These are phyloP conservation scores for Sesia apiformis DNA, from an alignment of 2,888 invertebrate genomes.

Conservation along the genomic window DNA sequence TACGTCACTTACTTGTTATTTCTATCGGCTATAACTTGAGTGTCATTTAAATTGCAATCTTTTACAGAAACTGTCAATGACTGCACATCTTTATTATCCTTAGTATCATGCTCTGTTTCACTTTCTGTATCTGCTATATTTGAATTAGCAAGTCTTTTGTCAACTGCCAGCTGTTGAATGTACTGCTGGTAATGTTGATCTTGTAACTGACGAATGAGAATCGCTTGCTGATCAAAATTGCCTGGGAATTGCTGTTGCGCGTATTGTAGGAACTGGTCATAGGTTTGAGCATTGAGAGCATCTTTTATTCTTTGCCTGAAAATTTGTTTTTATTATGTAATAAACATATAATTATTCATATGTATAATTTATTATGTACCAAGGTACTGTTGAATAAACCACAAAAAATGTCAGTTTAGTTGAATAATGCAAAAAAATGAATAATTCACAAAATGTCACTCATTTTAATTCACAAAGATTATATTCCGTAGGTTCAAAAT, in stretches of 20 bases:
- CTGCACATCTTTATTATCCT: conserved; percentile 19
- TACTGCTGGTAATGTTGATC: conserved; percentile 99
- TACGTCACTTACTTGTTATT: conserved; percentile 48
- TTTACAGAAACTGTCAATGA: conserved; percentile 23
- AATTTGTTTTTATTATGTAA: too few species aligned
- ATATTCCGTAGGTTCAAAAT: too few species aligned
- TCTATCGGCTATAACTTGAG: conserved; percentile 21
- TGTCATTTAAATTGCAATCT: conserved; percentile 50
- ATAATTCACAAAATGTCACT: too few species aligned
- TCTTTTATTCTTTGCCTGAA: conserved; percentile 90
- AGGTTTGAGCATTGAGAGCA: conserved; percentile 96
- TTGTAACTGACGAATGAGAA: conserved; percentile 94
- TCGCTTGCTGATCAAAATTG: conserved; percentile 92
- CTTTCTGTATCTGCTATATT: conserved; percentile 33
- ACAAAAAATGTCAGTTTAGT: too few species aligned
- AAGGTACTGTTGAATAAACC: too few species aligned
- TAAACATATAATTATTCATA: too few species aligned
- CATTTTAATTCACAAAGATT: too few species aligned
- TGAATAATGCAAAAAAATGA: too few species aligned
- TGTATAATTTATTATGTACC: too few species aligned
- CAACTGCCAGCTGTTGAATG: conserved; percentile 90
- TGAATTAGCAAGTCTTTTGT: conserved; percentile 52
- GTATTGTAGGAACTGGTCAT: conserved; percentile 88
- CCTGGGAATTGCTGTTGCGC: conserved; percentile 95
- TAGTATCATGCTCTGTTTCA: conserved; percentile 8